Base-by-base conservation (phyloP, 2,888 invertebrate species). In the Heteropelma amictum region DNA sequence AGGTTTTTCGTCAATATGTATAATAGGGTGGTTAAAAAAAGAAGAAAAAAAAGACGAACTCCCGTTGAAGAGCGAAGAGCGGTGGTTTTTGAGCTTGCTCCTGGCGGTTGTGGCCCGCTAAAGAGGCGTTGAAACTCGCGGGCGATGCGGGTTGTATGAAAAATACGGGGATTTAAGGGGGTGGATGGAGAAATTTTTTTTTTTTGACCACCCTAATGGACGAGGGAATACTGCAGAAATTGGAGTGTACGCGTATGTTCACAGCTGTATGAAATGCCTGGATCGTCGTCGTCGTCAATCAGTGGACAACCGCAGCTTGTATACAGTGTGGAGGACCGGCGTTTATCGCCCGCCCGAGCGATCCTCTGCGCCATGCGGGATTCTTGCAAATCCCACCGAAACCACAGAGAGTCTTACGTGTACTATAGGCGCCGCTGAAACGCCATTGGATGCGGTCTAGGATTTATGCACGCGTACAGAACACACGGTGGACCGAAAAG, bases 261-360 rank as follows among this genome's bases (percentile, higher is more conserved):
- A 26, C 6, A 10, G 12, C 23, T 38, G 30, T 2, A 26, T 8
- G 40, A 56, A 10, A 40, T 26, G 56, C 30, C 56, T 56, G 56
- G 19, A 14, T 56, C 38, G 56, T 58, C 19, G 28, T 35, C 40
- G 40, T 49, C 42, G 58, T 56, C 58, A 28, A 28, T 17, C 58
- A 42, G 40, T 19, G 58, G 58, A 58, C 19, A 58, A 58, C 58
- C 42, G 14, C 56, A 40, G 38, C 42, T 30, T 8, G 21, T 26
- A 23, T 10, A 42, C 30, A 38, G 40, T 26, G 8, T 14, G 40
- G 23, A 40, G 30, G 38, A 33, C 54, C 35, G 14, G 26, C 26
- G 23, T 26, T 21, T 56, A 23, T 19, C 38, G 33, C 21, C n/a
- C 23, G 21, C 54, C 38, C 21, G 21, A 38, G 23, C 21, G 35